These are phyloP conservation scores for Drosophila tripunctata DNA, from an alignment of 2,888 invertebrate species.

Conservation along the genomic window DNA sequence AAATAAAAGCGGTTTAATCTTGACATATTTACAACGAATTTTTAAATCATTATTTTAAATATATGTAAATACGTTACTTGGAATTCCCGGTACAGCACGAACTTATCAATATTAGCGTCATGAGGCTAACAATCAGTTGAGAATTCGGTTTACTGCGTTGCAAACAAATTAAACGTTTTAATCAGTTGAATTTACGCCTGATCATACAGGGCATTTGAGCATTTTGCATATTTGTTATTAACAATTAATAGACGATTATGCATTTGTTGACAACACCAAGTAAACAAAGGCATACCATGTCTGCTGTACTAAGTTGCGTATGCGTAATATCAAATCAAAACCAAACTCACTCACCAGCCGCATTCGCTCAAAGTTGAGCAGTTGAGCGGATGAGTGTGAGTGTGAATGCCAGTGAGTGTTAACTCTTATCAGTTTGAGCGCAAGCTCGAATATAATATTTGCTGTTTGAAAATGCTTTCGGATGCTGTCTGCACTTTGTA, in stretches of 20 bases:
- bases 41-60: neutral
- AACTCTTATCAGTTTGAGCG: constrained; percentile 51
- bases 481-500: constrained; percentile 42
- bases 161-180: constrained; percentile 17
- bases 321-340: neutral
- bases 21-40: constrained; percentile 40
- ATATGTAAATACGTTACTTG: neutral
- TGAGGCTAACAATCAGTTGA: constrained; percentile 14
- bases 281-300: neutral
- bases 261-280: neutral
- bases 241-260: constrained; percentile 19
- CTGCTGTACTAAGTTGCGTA: neutral
- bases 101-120: constrained; percentile 10
- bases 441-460: constrained; percentile 17
- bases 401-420: constrained; percentile 29
- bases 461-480: constrained; percentile 25
- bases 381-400: neutral
- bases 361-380: constrained; percentile 13
- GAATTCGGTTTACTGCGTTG: constrained; percentile 27
- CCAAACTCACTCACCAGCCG: neutral
- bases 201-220: neutral
- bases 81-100: neutral
- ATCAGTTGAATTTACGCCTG: too few species aligned
- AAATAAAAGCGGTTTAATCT: constrained; percentile 41
- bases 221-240: constrained; percentile 7